Percentiles rank a stretch among this genome's conserved stretches.
phyloP scores from a whole-genome alignment of 2,113 vertebrate species.

The Rhinolophus ferrumequinum region DNA sequence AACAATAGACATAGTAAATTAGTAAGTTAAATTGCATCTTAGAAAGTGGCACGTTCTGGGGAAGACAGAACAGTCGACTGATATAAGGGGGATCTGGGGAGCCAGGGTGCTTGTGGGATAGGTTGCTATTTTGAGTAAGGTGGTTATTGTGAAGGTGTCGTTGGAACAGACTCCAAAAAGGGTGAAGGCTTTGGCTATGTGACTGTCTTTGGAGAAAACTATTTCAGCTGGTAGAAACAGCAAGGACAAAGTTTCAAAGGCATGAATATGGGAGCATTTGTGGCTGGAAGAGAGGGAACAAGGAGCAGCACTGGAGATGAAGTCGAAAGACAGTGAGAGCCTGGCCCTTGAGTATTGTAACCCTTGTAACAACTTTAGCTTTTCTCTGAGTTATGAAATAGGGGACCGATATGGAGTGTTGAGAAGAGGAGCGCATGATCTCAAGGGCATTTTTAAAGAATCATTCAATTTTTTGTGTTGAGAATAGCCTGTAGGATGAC shows the following conservation, averaged over 20 bases:
- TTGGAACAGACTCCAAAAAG: neutral
- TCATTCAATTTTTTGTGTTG: neutral
- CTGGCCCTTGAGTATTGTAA: neutral
- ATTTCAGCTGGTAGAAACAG: neutral
- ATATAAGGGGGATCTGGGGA: neutral
- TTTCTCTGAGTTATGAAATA: neutral
- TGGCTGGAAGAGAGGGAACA: neutral
- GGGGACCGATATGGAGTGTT: neutral
- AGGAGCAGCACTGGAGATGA: neutral
- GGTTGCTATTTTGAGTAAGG: neutral
- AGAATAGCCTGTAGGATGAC: neutral
- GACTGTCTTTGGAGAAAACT: neutral
- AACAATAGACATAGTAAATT: neutral
- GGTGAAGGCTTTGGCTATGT: neutral
- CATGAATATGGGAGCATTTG: neutral
- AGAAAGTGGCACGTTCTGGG: neutral
- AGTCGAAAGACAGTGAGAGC: neutral
- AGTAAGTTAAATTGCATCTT: neutral
- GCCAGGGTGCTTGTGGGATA: neutral
- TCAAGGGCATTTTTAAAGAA: neutral
- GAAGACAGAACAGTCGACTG: neutral
- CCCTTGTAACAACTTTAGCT: neutral
- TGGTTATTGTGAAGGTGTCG: neutral
- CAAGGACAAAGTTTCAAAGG: neutral
- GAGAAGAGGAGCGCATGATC: neutral